Evolutionary conservation across 2,888 invertebrate species (phyloP).

Genomic region (Ochropleura plecta): DNA sequence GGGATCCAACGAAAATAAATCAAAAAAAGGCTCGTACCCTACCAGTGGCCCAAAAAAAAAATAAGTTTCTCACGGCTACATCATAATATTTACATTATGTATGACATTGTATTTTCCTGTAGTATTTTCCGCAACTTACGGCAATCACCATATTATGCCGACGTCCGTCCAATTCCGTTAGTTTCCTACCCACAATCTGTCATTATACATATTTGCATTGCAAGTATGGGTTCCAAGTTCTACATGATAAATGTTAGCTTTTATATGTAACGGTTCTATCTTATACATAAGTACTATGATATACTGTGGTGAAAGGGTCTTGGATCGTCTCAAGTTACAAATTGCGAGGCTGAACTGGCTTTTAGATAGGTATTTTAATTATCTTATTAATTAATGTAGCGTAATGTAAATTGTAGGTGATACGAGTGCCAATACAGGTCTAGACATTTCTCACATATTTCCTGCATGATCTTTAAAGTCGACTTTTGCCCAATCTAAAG

Average conservation of each 20-base stretch:
- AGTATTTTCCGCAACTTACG: slow-evolving; percentile 39
- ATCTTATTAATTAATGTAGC: neutral
- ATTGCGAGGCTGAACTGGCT: slow-evolving; percentile 11
- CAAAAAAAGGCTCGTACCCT: too few relatives aligned
- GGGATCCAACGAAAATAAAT: too few relatives aligned
- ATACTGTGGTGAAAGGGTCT: slow-evolving; percentile 23
- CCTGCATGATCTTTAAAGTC: neutral
- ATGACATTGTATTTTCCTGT: slow-evolving; percentile 38
- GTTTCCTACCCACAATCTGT: slow-evolving; percentile 39
- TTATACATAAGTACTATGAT: slow-evolving; percentile 9
- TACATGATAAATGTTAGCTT: slow-evolving; percentile 34
- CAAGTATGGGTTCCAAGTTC: slow-evolving; percentile 24
- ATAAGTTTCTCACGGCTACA: slow-evolving; percentile 44
- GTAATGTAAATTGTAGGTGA: neutral
- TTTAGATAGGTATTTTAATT: slow-evolving; percentile 34
- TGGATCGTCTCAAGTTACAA: slow-evolving; percentile 9
- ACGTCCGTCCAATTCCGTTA: slow-evolving; percentile 47
- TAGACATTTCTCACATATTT: neutral
- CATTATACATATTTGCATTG: slow-evolving; percentile 50
- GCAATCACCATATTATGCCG: slow-evolving; percentile 32
- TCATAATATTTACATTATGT: slow-evolving; percentile 36
- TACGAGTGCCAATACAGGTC: neutral
- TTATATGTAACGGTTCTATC: slow-evolving; percentile 31
- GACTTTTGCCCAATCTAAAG: neutral
- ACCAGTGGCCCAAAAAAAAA: too few relatives aligned